A percentile compares a stretch with the other conserved stretches of the same genome.
Conservation (phyloP, 2,888 invertebrate genomes). For the Pachymerium ferrugineum region DNA sequence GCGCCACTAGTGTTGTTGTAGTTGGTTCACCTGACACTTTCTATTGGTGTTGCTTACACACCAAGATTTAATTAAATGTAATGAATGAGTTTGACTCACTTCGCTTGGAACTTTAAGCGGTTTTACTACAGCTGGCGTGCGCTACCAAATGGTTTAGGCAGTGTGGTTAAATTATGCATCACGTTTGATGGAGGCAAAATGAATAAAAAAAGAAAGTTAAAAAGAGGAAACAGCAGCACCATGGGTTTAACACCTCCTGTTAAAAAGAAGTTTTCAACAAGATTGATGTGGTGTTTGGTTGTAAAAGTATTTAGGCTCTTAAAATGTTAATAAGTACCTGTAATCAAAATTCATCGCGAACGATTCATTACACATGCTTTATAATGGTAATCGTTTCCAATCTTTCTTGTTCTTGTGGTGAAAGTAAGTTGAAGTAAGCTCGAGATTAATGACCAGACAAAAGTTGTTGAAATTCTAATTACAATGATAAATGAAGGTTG, state of each 20-base stretch:
- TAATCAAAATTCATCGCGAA: slow-evolving; percentile 11
- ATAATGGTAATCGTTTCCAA: slow-evolving; percentile 1
- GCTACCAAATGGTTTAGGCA: neutral
- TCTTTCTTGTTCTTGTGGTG: slow-evolving; percentile 9
- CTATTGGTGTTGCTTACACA: neutral
- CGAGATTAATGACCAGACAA: slow-evolving; percentile 1
- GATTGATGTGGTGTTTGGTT: neutral
- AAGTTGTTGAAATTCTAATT: slow-evolving; percentile 6
- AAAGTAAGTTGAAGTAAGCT: neutral
- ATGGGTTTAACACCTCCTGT: too few species aligned
- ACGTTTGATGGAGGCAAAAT: neutral
- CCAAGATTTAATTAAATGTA: slow-evolving; percentile 16
- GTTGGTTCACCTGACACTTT: slow-evolving; percentile 1
- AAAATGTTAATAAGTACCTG: slow-evolving; percentile 1
- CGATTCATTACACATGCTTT: neutral
- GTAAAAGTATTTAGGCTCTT: neutral
- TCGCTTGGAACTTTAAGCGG: neutral
- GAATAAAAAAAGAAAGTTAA: neutral
- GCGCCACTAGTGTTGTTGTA: neutral
- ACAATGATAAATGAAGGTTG: neutral
- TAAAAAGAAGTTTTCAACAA: too few species aligned
- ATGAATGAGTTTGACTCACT: slow-evolving; percentile 6
- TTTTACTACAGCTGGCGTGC: neutral
- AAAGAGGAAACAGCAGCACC: too few species aligned
- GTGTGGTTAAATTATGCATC: neutral